Percentiles rank a stretch among this genome's conserved stretches.
These are phyloP conservation scores for Miltochrista miniata DNA, from an alignment of 2,888 invertebrate genomes.

Conservation along the genomic window DNA sequence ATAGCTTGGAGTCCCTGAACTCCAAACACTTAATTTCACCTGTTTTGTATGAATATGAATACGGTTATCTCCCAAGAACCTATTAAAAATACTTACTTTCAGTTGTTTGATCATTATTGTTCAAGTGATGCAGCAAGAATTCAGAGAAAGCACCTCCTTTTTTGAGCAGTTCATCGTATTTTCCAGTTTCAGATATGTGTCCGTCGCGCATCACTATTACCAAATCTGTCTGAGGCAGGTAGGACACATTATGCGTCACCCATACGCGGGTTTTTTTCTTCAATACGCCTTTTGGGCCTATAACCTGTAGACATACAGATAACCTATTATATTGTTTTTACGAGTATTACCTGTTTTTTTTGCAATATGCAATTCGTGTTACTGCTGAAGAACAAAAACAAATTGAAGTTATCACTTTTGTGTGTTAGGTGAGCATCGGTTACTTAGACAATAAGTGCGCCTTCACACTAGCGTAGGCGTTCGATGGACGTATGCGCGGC, in stretches of 20 bases:
- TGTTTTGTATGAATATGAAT: too few relatives aligned
- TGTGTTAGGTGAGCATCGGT: too few relatives aligned
- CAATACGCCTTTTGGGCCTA: constrained; percentile 87
- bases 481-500: too few relatives aligned
- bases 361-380: too few relatives aligned
- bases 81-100: constrained; percentile 56
- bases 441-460: too few relatives aligned
- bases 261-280: constrained; percentile 92
- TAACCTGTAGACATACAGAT: constrained; percentile 7
- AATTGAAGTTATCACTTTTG: too few relatives aligned
- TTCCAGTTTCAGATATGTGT: constrained; percentile 94
- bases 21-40: too few relatives aligned
- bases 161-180: constrained; percentile 93
- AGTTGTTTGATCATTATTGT: constrained; percentile 82
- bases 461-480: too few relatives aligned
- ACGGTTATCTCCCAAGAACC: too few relatives aligned
- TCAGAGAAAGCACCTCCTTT: constrained; percentile 94
- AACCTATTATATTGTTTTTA: background rate
- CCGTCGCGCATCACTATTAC: constrained; percentile 95
- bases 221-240: constrained; percentile 94
- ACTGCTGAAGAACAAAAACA: too few relatives aligned
- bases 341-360: too few relatives aligned
- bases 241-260: constrained; percentile 98
- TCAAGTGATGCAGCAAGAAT: constrained; percentile 91
- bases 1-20: too few relatives aligned